Base-by-base conservation (phyloP, 2,797 vertebrate genomes). In the Hippopotamyrus pictus region DNA sequence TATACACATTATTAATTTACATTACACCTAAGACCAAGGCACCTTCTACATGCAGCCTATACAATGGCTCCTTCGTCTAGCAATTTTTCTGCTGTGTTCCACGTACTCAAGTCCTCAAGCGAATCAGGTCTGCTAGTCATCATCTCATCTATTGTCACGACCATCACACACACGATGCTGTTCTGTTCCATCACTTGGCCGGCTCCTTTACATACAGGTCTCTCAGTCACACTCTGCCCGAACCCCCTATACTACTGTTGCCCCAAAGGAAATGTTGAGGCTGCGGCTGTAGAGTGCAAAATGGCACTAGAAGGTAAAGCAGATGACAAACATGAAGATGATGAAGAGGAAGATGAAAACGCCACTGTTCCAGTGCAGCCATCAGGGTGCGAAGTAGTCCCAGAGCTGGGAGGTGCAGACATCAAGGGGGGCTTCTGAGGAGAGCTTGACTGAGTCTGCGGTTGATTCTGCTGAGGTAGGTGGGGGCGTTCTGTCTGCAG, bases 261-360 rank as follows among this genome's bases (percentile, higher is more conserved):
- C 95, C 95, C 95, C 93, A 96, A 92, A 90, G 95, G 94, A 93
- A 96, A 95, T 90, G 95, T 93, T 86, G 96, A 95, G 92, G 94
- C 94, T 88, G 94, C 94, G 91, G 94, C 88, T 88, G 94, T 91
- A 87, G 95, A 92, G 92, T 95, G 95, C 93, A 95, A 95, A 95
- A 96, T 96, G 95, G 96, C 96, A 96, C 95, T 94, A 91, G 95
- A 93, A 95, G 97, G 94, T 92, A 97, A 92, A 95, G 96, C 95
- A 92, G 97, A 97, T 90, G 94, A 92, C 89, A 95, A 96, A 91
- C 95, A 95, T 79, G 93, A 94, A 51, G 95, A 92, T 88, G 94
- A 95, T 91, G 92, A 94, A 87, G 93, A 94, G 89, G 94, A 89
- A 73, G 90, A 93, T 90, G 69, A 95, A 90, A 95, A 94, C 76